Percentiles rank a stretch among this genome's conserved stretches.
These are phyloP conservation scores for Dasyprocta punctata DNA, from an alignment of 2,113 vertebrate genomes.

Conservation along the genomic window DNA sequence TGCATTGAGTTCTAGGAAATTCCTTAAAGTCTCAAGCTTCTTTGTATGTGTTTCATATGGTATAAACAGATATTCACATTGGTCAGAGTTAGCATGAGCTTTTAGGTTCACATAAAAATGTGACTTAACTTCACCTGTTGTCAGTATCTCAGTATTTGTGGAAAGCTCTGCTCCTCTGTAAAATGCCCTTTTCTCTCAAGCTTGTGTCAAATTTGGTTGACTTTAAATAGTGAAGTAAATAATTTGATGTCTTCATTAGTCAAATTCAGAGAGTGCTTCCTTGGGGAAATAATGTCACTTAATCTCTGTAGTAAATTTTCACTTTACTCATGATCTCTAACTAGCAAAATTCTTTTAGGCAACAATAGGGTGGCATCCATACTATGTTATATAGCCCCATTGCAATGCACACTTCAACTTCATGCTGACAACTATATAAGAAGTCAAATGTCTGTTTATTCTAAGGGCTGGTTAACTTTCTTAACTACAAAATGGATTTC, in stretches of 20 bases:
- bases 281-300: neutral
- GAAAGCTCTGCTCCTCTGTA: neutral
- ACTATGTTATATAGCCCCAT: neutral
- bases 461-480: constrained; percentile 14
- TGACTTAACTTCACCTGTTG: neutral
- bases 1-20: neutral
- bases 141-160: neutral
- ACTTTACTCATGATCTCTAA: neutral
- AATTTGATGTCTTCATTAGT: neutral
- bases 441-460: neutral
- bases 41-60: neutral
- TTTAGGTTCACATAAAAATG: neutral
- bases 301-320: neutral
- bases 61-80: neutral
- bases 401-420: neutral
- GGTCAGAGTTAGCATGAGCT: neutral
- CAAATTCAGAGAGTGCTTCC: neutral
- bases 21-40: neutral
- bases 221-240: neutral
- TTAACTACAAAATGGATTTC: neutral
- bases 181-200: neutral
- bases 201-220: neutral
- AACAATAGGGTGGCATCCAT: neutral
- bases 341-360: neutral
- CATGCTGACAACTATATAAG: rapidly evolving